A percentile compares a stretch with the other conserved stretches of the same genome.
These are phyloP conservation scores for Malurus splendens DNA, from an alignment of 2,797 vertebrate genomes.

Conservation along the genomic window DNA sequence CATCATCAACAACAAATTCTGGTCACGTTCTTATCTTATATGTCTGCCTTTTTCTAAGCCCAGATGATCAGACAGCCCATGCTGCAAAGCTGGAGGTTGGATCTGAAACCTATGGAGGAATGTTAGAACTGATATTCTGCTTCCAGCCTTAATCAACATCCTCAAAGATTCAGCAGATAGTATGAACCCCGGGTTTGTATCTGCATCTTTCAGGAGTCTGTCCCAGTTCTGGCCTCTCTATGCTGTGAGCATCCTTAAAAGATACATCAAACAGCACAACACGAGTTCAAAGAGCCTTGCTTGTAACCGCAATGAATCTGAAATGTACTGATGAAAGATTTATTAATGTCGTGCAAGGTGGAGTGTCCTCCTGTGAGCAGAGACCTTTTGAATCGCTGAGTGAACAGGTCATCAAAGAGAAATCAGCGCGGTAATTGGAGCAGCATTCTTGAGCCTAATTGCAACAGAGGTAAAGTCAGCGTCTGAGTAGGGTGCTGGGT, in stretches of 20 bases:
- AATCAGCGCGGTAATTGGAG: background rate
- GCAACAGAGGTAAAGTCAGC: background rate
- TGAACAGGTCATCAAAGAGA: background rate
- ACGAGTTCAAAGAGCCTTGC: conserved; percentile 38
- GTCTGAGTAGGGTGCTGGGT: background rate
- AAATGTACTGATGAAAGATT: conserved; percentile 58
- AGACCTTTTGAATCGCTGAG: background rate
- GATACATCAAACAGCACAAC: conserved; percentile 41
- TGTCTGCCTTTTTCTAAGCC: background rate
- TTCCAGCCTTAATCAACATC: background rate
- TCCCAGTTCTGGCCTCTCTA: background rate
- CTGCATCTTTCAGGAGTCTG: conserved; percentile 14
- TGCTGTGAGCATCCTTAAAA: conserved; percentile 41
- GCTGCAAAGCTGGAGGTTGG: background rate
- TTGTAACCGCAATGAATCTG: conserved; percentile 48
- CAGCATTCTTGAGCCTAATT: conserved; percentile 19
- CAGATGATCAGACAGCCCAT: background rate
- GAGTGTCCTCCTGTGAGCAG: conserved; percentile 27
- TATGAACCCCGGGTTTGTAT: background rate
- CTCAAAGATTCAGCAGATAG: conserved; percentile 17
- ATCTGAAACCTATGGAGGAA: background rate
- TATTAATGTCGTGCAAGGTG: conserved; percentile 39
- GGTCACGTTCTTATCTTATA: background rate
- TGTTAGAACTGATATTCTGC: background rate
- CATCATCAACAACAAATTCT: background rate